Base-by-base conservation (phyloP, 1,140 invertebrate species). In the Aphidius gifuensis region DNA sequence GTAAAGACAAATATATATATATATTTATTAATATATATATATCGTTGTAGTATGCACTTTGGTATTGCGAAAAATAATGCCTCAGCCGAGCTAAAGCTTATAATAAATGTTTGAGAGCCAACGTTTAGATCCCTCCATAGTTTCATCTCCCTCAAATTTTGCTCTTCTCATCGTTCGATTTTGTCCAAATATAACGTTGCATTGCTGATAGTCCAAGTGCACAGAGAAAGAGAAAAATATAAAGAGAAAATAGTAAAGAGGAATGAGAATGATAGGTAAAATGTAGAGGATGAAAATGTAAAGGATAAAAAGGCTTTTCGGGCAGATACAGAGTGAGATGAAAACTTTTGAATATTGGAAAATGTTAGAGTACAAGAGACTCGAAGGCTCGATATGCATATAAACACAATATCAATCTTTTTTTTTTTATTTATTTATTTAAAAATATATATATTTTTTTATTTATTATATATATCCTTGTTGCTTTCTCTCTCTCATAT, bases 331-430 rank as follows among this genome's bases (percentile, higher is more conserved):
- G 66, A 72, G 65, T 64, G 61, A 67, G 62, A 65, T 50, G 68
- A 70, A 67, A 63, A 71, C 71, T 72, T 32, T 73, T 69, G 71
- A 74, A 75, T 77, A 77, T 75, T 75, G 75, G 74, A 77, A 75
- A 77, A 74, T 71, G 69, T 70, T 62, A 68, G 58, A 69, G 66
- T 66, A 69, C 67, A 65, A 69, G 67, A 64, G 66, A 66, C 58
- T 65, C 53, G 38, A 65, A 67, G 60, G 61, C 68, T 69, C 71
- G 66, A 71, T 74, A 70, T 75, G 74, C 70, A 71, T 74, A 74
- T 73, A 76, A 72, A 73, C 72, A 77, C 72, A 77, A 74, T 74
- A 70, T 68, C 66, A 69, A 62, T 56, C 55, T 60, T 65, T 64
- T 58, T 53, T 40, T 57, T 56, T 66, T 32, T 32, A 16, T 32